phyloP scores from a whole-genome alignment of 2,888 invertebrate species.

The Drosophila falleni region DNA sequence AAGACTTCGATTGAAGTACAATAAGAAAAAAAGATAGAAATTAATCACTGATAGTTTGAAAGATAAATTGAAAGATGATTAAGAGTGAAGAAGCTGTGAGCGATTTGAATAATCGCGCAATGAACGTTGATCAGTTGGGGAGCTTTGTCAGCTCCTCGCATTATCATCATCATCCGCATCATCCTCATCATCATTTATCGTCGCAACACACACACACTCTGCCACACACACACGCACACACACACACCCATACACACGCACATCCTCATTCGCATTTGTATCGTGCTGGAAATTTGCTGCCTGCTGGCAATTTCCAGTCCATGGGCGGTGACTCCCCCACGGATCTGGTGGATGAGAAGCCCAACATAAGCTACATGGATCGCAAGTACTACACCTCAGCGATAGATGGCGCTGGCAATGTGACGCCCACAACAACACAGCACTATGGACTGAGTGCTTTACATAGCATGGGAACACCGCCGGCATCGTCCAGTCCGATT shows the following conservation, averaged over 20 bases:
- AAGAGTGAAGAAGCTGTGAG: constrained; percentile 83
- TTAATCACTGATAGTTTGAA: constrained; percentile 5
- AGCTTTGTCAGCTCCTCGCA: constrained; percentile 54
- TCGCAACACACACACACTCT: constrained; percentile 45
- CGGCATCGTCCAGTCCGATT: constrained; percentile 78
- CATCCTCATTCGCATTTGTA: constrained; percentile 65
- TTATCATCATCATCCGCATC: constrained; percentile 56
- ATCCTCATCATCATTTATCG: constrained; percentile 50
- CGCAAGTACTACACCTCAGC: constrained; percentile 81
- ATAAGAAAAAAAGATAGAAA: constrained; percentile 32
- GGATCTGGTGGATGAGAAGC: constrained; percentile 82
- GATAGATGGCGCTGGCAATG: constrained; percentile 53
- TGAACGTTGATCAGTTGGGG: constrained; percentile 63
- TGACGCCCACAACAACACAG: constrained; percentile 60
- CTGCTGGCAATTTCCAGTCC: constrained; percentile 78
- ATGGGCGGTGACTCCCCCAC: constrained; percentile 78
- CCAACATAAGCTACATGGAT: constrained; percentile 80
- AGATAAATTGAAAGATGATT: constrained; percentile 71
- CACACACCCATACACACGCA: constrained; percentile 37
- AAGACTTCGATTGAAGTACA: not conserved
- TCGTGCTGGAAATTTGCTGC: constrained; percentile 74
- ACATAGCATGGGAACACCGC: constrained; percentile 78
- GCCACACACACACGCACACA: constrained; percentile 23
- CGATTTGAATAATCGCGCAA: constrained; percentile 65
- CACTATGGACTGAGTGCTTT: constrained; percentile 69